Percentiles rank a stretch among this genome's conserved stretches.
These are phyloP conservation scores for Oasisia sp. DNA, from an alignment of 2,888 invertebrate species.

Conservation along the genomic window DNA sequence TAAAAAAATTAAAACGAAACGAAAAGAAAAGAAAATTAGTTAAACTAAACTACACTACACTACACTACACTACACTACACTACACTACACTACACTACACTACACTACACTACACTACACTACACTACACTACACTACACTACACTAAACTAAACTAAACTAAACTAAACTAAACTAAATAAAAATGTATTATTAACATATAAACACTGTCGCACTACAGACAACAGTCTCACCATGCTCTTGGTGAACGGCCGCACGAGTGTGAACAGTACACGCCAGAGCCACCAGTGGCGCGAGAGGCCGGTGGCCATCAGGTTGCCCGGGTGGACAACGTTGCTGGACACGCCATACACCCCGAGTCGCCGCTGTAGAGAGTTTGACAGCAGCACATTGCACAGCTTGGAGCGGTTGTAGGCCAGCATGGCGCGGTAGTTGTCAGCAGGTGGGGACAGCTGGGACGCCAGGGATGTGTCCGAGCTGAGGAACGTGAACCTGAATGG, in stretches of 20 bases:
- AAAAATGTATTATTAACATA: no score
- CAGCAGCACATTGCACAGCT: slow-evolving; percentile 87
- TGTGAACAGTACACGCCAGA: slow-evolving; percentile 81
- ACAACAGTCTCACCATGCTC: slow-evolving; percentile 78
- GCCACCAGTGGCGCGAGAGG: slow-evolving; percentile 85
- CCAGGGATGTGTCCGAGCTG: slow-evolving; percentile 59
- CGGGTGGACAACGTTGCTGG: slow-evolving; percentile 58
- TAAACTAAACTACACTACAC: no score
- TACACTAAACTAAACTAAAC: no score
- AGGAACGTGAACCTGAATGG: slow-evolving; percentile 57
- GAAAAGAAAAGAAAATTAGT: no score
- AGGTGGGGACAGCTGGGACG: slow-evolving; percentile 76
- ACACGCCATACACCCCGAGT: slow-evolving; percentile 69
- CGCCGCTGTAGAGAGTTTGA: slow-evolving; percentile 80
- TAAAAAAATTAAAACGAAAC: no score
- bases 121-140: no score
- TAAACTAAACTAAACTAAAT: no score
- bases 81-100: no score
- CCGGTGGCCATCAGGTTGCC: slow-evolving; percentile 85
- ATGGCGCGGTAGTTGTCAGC: slow-evolving; percentile 77
- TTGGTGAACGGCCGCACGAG: slow-evolving; percentile 93
- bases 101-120: no score
- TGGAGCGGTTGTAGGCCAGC: slow-evolving; percentile 87
- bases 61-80: no score
- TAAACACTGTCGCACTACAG: background rate